phyloP scores from a whole-genome alignment of 2,888 invertebrate species.

The Branchipolynoe longqiensis region DNA sequence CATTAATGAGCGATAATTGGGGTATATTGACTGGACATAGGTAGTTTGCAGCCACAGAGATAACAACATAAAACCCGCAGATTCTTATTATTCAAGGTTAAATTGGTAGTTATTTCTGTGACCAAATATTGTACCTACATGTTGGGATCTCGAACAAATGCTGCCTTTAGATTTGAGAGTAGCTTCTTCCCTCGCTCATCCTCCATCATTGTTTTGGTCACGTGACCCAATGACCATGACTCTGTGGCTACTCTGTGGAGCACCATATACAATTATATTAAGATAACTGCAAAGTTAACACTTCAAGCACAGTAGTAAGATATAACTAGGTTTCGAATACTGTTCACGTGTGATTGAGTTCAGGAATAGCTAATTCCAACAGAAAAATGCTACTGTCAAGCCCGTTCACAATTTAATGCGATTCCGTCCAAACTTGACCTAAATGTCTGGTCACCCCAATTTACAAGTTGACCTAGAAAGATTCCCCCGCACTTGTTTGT shows the following conservation, averaged over 20 bases:
- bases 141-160: constrained; percentile 57
- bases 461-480: constrained; percentile 49
- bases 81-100: too few relatives aligned
- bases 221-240: constrained; percentile 19
- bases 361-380: background rate
- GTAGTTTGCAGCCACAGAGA: too few relatives aligned
- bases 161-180: constrained; percentile 58
- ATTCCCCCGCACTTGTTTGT: constrained; percentile 11
- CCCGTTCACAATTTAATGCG: too few relatives aligned
- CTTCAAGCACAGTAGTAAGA: too few relatives aligned
- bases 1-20: too few relatives aligned
- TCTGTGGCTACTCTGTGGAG: background rate
- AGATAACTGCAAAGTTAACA: background rate
- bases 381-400: background rate
- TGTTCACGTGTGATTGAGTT: too few relatives aligned
- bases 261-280: background rate
- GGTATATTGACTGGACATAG: too few relatives aligned
- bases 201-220: constrained; percentile 55
- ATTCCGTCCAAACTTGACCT: too few relatives aligned
- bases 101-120: too few relatives aligned
- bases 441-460: constrained; percentile 47
- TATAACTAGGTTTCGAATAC: too few relatives aligned
- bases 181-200: constrained; percentile 57
- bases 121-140: constrained; percentile 55
- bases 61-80: too few relatives aligned